Evolutionary conservation across 2,797 vertebrate species (phyloP).

Genomic region (Hephaestus fuliginosus): DNA sequence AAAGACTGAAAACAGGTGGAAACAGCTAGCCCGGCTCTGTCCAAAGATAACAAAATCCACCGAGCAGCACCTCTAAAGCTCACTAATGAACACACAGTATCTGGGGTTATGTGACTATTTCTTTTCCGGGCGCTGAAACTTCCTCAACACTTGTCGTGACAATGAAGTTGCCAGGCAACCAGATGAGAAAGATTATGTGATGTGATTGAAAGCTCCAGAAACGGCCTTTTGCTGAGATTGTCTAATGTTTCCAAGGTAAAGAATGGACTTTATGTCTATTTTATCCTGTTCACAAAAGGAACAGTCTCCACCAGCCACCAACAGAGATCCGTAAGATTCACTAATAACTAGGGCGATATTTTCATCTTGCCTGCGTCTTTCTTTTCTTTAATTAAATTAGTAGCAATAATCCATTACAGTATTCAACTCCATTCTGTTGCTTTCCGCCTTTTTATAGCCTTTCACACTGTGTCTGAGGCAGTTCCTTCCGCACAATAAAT

Average conservation of each 20-base stretch:
- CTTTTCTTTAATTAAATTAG: slow-evolving; percentile 44
- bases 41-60: not conserved
- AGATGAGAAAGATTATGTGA: not conserved
- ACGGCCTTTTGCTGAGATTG: not conserved
- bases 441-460: slow-evolving; percentile 29
- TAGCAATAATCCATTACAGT: slow-evolving; percentile 21
- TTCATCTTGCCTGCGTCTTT: slow-evolving; percentile 12
- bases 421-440: slow-evolving; percentile 18
- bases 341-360: not conserved
- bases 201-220: slow-evolving; percentile 1
- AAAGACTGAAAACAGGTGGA: not conserved
- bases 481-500: slow-evolving; percentile 56
- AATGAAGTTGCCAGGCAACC: slow-evolving; percentile 13
- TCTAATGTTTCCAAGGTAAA: slow-evolving; percentile 3
- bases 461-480: slow-evolving; percentile 27
- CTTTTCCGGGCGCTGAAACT: not conserved
- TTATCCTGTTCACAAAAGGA: slow-evolving; percentile 1
- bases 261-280: not conserved
- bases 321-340: slow-evolving; percentile 30
- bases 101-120: not conserved
- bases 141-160: not conserved
- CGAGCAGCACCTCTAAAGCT: not conserved
- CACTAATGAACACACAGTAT: not conserved
- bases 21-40: not conserved
- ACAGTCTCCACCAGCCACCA: slow-evolving; percentile 13